A percentile compares a stretch with the other conserved stretches of the same genome.
These are phyloP conservation scores for Mesorhabditis sp. DNA, from an alignment of 2,888 invertebrate species.

Conservation along the genomic window DNA sequence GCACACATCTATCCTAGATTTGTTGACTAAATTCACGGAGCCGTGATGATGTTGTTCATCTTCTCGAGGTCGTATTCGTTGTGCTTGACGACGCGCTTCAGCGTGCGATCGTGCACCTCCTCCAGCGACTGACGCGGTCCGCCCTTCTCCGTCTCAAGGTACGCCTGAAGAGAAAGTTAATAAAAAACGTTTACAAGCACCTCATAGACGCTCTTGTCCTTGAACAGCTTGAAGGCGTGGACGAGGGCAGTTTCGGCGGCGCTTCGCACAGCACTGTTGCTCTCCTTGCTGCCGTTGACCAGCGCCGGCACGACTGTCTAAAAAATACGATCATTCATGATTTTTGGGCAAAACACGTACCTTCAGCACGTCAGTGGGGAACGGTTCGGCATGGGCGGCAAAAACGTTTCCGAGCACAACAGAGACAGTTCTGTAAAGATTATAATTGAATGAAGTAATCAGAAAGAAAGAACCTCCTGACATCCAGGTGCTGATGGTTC, in stretches of 20 bases:
- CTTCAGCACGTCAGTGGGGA: conserved; percentile 32
- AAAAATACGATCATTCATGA: conserved; percentile 65
- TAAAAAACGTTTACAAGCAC: conserved; percentile 15
- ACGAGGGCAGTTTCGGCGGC: conserved; percentile 89
- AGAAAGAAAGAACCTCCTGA: conserved; percentile 14
- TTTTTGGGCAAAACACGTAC: conserved; percentile 9
- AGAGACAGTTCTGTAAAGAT: conserved; percentile 19
- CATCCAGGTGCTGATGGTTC: conserved; percentile 83
- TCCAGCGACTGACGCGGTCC: conserved; percentile 26
- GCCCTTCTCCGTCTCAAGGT: conserved; percentile 21
- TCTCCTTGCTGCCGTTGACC: conserved; percentile 96
- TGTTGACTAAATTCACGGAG: conserved; percentile 13
- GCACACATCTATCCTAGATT: background rate
- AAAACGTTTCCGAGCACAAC: conserved; percentile 28
- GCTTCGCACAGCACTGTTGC: conserved; percentile 88
- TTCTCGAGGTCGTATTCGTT: conserved; percentile 32
- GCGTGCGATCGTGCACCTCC: conserved; percentile 22
- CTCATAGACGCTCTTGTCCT: conserved; percentile 62
- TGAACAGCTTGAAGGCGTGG: conserved; percentile 75
- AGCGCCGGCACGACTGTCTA: conserved; percentile 71
- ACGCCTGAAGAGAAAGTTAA: conserved; percentile 16
- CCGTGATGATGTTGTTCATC: conserved; percentile 28
- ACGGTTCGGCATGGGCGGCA: conserved; percentile 8
- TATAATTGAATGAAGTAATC: background rate
- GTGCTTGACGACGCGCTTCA: conserved; percentile 27